phyloP scores from a whole-genome alignment of 2,797 vertebrate genomes.

The Paguma larvata region DNA sequence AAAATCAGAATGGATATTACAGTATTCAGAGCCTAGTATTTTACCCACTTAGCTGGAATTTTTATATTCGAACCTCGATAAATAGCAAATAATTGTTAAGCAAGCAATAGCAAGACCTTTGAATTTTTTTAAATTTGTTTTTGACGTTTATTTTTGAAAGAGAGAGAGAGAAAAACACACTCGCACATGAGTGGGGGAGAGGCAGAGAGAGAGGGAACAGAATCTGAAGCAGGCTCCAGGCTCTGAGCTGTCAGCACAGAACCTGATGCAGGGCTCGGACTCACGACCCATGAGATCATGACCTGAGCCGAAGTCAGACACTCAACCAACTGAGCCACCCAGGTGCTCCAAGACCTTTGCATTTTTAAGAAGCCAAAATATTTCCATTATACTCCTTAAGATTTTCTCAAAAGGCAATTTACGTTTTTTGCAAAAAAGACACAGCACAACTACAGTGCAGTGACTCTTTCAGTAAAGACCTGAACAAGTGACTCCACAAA shows the following conservation, averaged over 20 bases:
- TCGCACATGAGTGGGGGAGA: too few relatives aligned
- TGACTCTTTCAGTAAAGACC: neutral
- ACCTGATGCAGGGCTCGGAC: too few relatives aligned
- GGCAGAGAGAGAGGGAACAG: too few relatives aligned
- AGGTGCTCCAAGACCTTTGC: neutral
- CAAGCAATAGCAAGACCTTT: neutral
- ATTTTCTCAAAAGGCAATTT: neutral
- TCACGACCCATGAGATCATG: too few relatives aligned
- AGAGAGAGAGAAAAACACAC: too few relatives aligned
- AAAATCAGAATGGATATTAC: neutral
- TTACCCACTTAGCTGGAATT: neutral
- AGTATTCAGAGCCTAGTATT: neutral
- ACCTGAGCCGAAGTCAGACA: too few relatives aligned
- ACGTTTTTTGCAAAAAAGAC: neutral
- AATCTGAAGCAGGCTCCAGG: too few relatives aligned
- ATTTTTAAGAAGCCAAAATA: neutral
- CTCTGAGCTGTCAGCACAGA: too few relatives aligned
- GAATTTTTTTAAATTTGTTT: neutral
- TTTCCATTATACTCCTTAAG: neutral
- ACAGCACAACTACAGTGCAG: neutral
- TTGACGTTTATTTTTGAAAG: too few relatives aligned
- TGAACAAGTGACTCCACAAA: neutral
- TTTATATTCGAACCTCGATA: slow-evolving; percentile 2
- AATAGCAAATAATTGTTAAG: slow-evolving; percentile 16
- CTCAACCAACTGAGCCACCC: too few relatives aligned